Evolutionary conservation across 2,113 vertebrate species (phyloP).

Genomic region (Mesembrinibis cayennensis): DNA sequence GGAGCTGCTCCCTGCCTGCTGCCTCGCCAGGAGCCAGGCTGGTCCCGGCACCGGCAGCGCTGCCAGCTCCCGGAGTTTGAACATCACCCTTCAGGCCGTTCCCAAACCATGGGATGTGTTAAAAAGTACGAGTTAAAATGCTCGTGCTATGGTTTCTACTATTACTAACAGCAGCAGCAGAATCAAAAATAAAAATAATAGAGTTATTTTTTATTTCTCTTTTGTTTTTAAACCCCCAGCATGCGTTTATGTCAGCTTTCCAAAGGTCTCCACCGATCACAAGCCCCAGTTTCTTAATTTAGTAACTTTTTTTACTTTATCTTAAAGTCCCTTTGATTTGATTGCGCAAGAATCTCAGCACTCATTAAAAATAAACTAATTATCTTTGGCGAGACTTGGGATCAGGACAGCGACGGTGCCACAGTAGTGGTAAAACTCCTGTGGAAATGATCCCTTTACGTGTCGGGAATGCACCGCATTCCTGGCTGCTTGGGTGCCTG

Average conservation of each 20-base stretch:
- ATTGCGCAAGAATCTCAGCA: constrained; percentile 23
- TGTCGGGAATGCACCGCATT: neutral
- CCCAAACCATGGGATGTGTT: neutral
- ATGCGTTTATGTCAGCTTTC: neutral
- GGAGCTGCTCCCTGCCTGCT: neutral
- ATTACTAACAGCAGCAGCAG: neutral
- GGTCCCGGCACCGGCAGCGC: neutral
- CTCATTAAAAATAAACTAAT: constrained; percentile 63
- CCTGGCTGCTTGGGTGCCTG: neutral
- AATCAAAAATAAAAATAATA: neutral
- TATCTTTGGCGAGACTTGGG: neutral
- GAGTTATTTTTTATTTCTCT: neutral
- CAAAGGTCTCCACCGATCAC: neutral
- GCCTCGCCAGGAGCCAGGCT: neutral
- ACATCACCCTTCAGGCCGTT: neutral
- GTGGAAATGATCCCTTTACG: neutral
- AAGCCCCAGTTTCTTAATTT: constrained; percentile 41
- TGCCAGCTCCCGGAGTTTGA: neutral
- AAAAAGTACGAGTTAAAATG: neutral
- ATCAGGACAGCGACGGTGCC: neutral
- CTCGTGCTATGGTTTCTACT: rapidly evolving
- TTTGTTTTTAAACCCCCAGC: neutral
- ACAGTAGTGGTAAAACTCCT: neutral
- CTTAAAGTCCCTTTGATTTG: constrained; percentile 36
- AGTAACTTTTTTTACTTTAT: constrained; percentile 24